Evolutionary conservation across 2,888 invertebrate species (phyloP), one percentile per base, ranked within the genome.

Genomic region (Hirtodrosophila histrioides): DNA sequence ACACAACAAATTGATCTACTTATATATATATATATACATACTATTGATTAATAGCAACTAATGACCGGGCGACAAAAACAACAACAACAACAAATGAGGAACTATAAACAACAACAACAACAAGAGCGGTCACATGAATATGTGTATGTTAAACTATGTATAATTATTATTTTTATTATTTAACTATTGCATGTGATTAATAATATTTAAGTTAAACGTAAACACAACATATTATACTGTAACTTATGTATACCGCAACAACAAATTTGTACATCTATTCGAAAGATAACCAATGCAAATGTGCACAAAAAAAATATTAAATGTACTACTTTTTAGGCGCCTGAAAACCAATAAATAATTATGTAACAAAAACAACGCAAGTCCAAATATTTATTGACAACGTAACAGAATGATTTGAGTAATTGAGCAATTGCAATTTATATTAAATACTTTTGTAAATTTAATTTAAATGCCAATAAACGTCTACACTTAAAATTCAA

Each of bases 111-210:
- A 12, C 11, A 44, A 33, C 48, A 44, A 33, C 8, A 44, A 33
- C 48, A 44, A 33, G 7, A 24, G 46, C 49, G 57, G 48, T 49
- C 48, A 37, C 37, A 49, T 50, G 35, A 45, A 62, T 56, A 58
- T 75, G 67, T 72, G 70, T 86, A 71, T 74, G 71, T 79, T 75
- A 60, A 73, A 83, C 79, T 88, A 86, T 86, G 80, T 83, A 76
- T 86, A 79, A 84, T 84, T 81, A 79, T 84, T 86, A 71, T 81
- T 81, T 84, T 86, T 84, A 81, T 81, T 86, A 88, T 86, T 86
- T 89, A 86, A 88, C 84, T 86, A 86, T 88, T 89, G 89, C 90
- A 89, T 89, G 89, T 90, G 90, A 89, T 89, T 89, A 89, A 89
- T 90, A 88, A 88, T 80, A 80, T 89, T 84, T 88, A 88, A 88